phyloP scores from a whole-genome alignment of 2,113 vertebrate species.

The Ranitomeya imitator region DNA sequence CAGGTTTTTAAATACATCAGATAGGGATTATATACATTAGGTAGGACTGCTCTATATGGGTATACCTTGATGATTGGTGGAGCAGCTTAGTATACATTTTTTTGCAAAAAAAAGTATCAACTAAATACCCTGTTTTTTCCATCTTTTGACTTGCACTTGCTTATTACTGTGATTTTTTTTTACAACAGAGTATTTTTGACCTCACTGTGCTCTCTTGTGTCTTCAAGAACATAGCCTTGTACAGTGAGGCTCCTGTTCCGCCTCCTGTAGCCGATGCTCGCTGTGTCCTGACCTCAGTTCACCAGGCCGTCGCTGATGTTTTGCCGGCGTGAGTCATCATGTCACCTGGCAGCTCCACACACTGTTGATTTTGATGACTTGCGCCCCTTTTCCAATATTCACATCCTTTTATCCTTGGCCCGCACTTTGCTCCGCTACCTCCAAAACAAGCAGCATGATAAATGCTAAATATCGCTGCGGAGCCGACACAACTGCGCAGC shows the following conservation, averaged over 20 bases:
- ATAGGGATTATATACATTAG: too few species aligned
- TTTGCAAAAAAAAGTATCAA: too few species aligned
- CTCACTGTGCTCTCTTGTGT: too few species aligned
- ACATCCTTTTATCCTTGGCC: constrained; percentile 10
- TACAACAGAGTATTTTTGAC: too few species aligned
- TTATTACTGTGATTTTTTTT: too few species aligned
- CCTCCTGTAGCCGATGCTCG: neutral
- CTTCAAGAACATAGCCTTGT: neutral
- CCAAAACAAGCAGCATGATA: neutral
- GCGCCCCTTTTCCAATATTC: neutral
- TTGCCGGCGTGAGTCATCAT: neutral
- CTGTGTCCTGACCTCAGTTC: neutral
- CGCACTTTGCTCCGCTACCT: neutral
- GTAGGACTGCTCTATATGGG: too few species aligned
- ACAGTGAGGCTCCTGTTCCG: neutral
- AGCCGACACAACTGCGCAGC: neutral
- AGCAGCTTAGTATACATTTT: too few species aligned
- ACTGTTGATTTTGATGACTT: too few species aligned
- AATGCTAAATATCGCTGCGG: neutral
- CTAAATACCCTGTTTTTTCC: too few species aligned
- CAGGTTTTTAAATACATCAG: too few species aligned
- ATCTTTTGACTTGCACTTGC: too few species aligned
- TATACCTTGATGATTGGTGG: too few species aligned
- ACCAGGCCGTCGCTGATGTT: neutral
- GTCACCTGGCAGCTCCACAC: neutral